phyloP scores from a whole-genome alignment of 2,797 vertebrate species.

The Danio choprae region DNA sequence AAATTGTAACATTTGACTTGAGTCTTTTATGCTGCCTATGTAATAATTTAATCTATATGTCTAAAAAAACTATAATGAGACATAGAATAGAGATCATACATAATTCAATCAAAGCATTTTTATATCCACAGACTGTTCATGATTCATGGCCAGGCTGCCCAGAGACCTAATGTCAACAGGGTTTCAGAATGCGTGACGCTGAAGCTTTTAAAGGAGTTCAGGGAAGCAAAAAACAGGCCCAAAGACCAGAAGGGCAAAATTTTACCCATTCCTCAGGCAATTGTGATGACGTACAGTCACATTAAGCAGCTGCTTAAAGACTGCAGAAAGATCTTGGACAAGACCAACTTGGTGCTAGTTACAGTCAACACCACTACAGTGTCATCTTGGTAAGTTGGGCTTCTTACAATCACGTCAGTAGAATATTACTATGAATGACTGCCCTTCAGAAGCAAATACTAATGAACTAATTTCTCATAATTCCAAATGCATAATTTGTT shows the following conservation, averaged over 20 bases:
- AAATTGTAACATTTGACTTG: background rate
- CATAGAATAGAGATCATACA: conserved; percentile 2
- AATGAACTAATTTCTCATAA: background rate
- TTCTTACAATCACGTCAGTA: background rate
- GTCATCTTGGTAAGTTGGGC: conserved; percentile 44
- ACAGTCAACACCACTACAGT: conserved; percentile 49
- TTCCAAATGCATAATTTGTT: background rate
- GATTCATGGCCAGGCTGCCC: conserved; percentile 29
- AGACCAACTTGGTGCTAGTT: conserved; percentile 39
- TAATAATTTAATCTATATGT: background rate
- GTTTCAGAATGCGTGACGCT: conserved; percentile 36
- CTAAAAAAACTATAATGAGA: conserved; percentile 2
- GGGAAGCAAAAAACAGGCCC: conserved; percentile 44
- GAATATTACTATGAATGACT: too few relatives aligned
- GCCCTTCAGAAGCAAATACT: background rate
- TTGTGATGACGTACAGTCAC: conserved; percentile 34
- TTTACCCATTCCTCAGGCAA: conserved; percentile 29
- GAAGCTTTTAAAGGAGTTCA: conserved; percentile 42
- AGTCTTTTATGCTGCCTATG: background rate
- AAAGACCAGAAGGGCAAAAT: conserved; percentile 28
- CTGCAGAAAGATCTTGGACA: conserved; percentile 6
- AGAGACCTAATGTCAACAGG: conserved; percentile 22
- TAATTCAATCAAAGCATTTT: background rate
- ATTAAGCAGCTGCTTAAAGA: conserved; percentile 51
- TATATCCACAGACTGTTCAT: conserved; percentile 27